Conservation (phyloP, 2,797 vertebrate genomes). For the Bryconaethiops microstoma region DNA sequence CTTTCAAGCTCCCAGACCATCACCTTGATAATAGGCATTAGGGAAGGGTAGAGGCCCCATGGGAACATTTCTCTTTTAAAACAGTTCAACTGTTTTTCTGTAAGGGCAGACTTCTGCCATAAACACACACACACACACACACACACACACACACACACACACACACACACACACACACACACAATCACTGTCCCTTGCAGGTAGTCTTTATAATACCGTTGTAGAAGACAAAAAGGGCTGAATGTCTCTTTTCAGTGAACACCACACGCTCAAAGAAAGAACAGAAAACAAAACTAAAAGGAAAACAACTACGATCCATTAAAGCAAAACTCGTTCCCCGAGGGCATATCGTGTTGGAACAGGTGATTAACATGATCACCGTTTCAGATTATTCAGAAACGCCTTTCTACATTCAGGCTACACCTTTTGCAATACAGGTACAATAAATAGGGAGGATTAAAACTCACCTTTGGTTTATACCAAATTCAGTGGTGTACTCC, state of each 20-base stretch:
- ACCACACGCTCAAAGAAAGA: conserved; percentile 23
- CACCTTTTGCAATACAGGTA: conserved; percentile 11
- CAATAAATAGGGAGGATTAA: neutral
- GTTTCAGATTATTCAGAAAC: conserved; percentile 71
- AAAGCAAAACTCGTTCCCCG: conserved; percentile 70
- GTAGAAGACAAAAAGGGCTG: conserved; percentile 57
- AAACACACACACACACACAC: conserved; percentile 17
- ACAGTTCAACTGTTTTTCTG: conserved; percentile 53
- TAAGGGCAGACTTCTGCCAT: conserved; percentile 31
- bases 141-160: conserved; percentile 35
- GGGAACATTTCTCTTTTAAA: conserved; percentile 61
- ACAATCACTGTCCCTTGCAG: conserved; percentile 55
- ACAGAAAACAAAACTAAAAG: conserved; percentile 31
- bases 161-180: conserved; percentile 44
- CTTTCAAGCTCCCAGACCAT: conserved; percentile 60
- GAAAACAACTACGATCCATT: conserved; percentile 45
- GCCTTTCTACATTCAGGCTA: conserved; percentile 58
- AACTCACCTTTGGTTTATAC: neutral
- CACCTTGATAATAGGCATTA: conserved; percentile 50
- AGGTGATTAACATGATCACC: conserved; percentile 78
- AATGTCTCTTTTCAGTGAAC: conserved; percentile 47
- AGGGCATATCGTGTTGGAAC: conserved; percentile 73
- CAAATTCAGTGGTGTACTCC: conserved; percentile 8
- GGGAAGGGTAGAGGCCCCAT: conserved; percentile 72
- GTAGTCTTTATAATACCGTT: conserved; percentile 64